Evolutionary conservation across 2,888 invertebrate genomes (phyloP).

Genomic region (Leptinotarsa haldemani): DNA sequence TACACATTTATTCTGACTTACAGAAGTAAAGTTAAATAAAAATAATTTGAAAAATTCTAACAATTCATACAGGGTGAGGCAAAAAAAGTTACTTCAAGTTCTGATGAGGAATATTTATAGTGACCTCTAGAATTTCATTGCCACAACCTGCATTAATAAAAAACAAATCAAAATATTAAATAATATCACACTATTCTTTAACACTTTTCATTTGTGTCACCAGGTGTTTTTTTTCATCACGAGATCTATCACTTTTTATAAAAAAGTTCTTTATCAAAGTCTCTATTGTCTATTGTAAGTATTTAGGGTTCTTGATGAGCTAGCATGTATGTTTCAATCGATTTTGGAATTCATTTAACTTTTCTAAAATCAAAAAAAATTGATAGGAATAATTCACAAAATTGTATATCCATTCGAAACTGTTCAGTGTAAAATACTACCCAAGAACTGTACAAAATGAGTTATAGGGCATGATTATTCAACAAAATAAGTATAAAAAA

Average conservation of each 20-base stretch:
- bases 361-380: too few species aligned
- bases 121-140: conserved; percentile 14
- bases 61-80: conserved; percentile 48
- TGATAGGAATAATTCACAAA: not conserved
- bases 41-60: conserved; percentile 62
- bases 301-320: conserved; percentile 35
- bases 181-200: conserved; percentile 67
- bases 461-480: not conserved
- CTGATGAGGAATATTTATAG: not conserved
- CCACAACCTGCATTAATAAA: conserved; percentile 53
- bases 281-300: conserved; percentile 32
- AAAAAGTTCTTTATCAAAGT: conserved; percentile 36
- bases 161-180: conserved; percentile 66
- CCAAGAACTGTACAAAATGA: not conserved
- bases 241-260: conserved; percentile 62
- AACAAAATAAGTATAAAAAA: not conserved
- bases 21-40: conserved; percentile 59
- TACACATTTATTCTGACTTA: conserved; percentile 58
- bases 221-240: conserved; percentile 62
- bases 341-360: not conserved
- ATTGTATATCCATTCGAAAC: not conserved
- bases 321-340: conserved; percentile 28
- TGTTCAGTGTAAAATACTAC: not conserved
- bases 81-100: conserved; percentile 21
- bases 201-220: conserved; percentile 62